Evolutionary conservation across 92 coral and sea anemone genomes (phyloP).

Genomic region (Zoanthus solanderi): DNA sequence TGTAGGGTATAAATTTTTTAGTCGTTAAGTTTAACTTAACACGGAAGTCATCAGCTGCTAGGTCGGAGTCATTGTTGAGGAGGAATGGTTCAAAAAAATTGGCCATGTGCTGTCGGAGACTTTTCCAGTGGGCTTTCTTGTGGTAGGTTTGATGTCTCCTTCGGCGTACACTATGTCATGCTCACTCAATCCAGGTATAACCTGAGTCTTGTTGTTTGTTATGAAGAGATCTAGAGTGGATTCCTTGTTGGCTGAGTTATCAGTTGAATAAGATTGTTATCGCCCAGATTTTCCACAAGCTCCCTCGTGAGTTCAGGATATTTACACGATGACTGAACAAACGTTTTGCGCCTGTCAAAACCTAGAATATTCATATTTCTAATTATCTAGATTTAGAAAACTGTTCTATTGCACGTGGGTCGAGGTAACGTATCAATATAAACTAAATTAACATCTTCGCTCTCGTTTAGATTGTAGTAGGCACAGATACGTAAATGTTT

Average conservation of each 20-base stretch:
- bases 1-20: conserved; percentile 27
- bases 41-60: conserved; percentile 24
- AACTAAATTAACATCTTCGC: conserved; percentile 16
- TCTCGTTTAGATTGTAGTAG: conserved; percentile 42
- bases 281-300: background rate
- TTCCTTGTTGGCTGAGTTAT: background rate
- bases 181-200: conserved; percentile 16
- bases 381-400: conserved; percentile 12
- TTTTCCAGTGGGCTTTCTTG: conserved; percentile 48
- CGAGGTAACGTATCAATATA: conserved; percentile 51
- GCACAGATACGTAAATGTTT: conserved; percentile 6
- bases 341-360: conserved; percentile 1
- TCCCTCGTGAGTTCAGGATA: conserved; percentile 2
- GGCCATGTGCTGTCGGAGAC: background rate
- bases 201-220: conserved; percentile 17
- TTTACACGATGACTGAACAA: background rate
- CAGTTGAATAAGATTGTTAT: background rate
- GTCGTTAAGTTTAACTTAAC: background rate
- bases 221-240: conserved; percentile 3
- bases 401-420: conserved; percentile 61
- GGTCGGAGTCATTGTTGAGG: conserved; percentile 1
- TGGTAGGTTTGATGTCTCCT: conserved; percentile 29
- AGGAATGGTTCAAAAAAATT: conserved; percentile 20
- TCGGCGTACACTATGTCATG: background rate
- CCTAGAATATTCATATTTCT: conserved; percentile 5